Evolutionary conservation across 2,113 vertebrate species (phyloP), one percentile per base, ranked within the genome.

Genomic region (Elaphurus davidianus): DNA sequence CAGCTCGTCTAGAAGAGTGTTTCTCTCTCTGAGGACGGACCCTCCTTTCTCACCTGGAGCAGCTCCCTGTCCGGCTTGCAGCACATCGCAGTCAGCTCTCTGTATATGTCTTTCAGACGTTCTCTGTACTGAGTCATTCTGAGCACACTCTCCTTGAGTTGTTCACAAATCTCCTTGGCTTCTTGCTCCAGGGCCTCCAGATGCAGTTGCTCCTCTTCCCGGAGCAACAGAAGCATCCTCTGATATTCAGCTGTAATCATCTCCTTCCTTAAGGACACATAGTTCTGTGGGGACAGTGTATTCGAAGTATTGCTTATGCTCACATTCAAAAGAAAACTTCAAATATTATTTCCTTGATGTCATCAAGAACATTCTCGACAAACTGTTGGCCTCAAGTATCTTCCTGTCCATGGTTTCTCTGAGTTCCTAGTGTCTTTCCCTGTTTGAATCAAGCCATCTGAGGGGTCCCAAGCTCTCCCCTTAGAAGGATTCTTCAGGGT

Each of bases 1-100:
- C 12, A 19, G 28, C 74, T 6, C 9, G 4, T 19, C 12, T 59
- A 33, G 3, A 25, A 55, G 45, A 25, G 36, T 0, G 3, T 33
- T 40, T 25, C 17, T 10, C 9, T 23, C 55, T 87, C 36, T 67
- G 47, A 33, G 10, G 30, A 59, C 10, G 33, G 13, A 4, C 47
- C 71, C 71, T 67, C 59, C 59, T 17, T 81, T 54, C 81, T 83
- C 21, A 83, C 33, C 50, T 83, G 33, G 30, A 36, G 50, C 50
- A 83, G 50, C 79, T 81, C 78, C 45, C 0, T 1, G 15, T 54
- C 55, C 0, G 87, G 50, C 11, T 45, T 89, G 36, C 10, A 36
- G 67, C 87, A 90, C 27, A 43, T 10, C 36, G 33, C 36, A 0
- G 67, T 45, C 67, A 76, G 36, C 36, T 33, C 36, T 76, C 52